phyloP scores from a whole-genome alignment of 2,888 invertebrate species.

The Iselma pallidipennis region DNA sequence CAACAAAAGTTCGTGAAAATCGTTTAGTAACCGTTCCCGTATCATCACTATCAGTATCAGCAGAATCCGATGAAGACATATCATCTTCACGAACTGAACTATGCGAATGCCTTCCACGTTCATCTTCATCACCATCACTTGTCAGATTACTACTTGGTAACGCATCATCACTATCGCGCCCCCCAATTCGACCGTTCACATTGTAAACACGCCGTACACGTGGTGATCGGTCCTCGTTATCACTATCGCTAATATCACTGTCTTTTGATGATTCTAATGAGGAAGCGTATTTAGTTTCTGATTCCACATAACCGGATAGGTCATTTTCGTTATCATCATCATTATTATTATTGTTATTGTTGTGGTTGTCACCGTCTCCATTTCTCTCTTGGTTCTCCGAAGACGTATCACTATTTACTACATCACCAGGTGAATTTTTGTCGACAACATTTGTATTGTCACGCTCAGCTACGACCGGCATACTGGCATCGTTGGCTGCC shows the following conservation, averaged over 20 bases:
- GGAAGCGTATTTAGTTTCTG: slow-evolving; percentile 61
- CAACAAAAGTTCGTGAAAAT: slow-evolving; percentile 71
- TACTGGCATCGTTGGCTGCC: slow-evolving; percentile 28
- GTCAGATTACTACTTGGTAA: slow-evolving; percentile 50
- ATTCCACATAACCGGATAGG: slow-evolving; percentile 54
- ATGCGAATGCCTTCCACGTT: slow-evolving; percentile 39
- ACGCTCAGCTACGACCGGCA: slow-evolving; percentile 58
- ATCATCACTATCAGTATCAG: slow-evolving; percentile 58
- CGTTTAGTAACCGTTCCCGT: slow-evolving; percentile 61
- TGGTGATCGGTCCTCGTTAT: slow-evolving; percentile 52
- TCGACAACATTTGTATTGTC: too few species aligned
- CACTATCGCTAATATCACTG: slow-evolving; percentile 55
- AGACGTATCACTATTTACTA: neutral
- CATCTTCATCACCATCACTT: slow-evolving; percentile 48
- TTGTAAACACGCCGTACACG: slow-evolving; percentile 48
- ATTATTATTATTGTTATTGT: neutral
- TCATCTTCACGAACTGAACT: slow-evolving; percentile 57
- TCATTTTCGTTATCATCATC: slow-evolving; percentile 26
- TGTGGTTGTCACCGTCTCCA: slow-evolving; percentile 1
- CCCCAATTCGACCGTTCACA: slow-evolving; percentile 47
- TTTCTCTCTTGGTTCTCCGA: neutral
- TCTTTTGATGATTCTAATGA: slow-evolving; percentile 60
- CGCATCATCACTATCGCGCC: slow-evolving; percentile 49
- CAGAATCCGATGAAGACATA: slow-evolving; percentile 48
- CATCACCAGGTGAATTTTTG: slow-evolving; percentile 21